Base-by-base conservation (phyloP, 2,113 vertebrate genomes). In the Perca flavescens region DNA sequence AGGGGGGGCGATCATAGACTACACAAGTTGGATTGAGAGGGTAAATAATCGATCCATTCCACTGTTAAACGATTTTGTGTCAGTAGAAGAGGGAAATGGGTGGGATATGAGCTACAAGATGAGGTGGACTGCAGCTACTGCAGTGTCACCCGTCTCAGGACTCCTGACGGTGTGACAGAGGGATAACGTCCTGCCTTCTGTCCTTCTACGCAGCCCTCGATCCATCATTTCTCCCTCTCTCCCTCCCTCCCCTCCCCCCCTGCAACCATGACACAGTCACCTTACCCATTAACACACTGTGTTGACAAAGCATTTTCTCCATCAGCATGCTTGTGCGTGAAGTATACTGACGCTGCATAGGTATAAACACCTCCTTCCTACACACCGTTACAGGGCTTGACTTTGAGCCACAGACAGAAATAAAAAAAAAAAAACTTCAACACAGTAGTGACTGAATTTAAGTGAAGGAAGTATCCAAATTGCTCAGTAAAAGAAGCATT, bases 261-360 rank as follows among this genome's bases (percentile, higher is more conserved):
- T 12, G 50, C 56, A 16, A 17, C 62, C 82, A 78, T 82, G 90
- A 93, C 90, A 90, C 76, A 67, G 66, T 84, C 91, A 92, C 89
- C 89, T 88, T 84, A 88, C 52, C 68, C 34, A 43, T 88, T 82
- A 88, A 86, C 83, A 56, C 54, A 50, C 68, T 21, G 58, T 81
- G 92, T 93, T 88, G 91, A 91, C 88, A 72, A 92, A 90, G 91
- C 92, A 91, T 11, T 89, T 90, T 80, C 84, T 65, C 76, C 61
- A 77, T 85, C 71, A 77, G 81, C 60, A 68, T 61, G 82, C 70
- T 80, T 52, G 57, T 78, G 68, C 78, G 68, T 80, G 82, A 91
- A 91, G 68, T 74, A 75, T 15, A 86, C 87, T 85, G 86, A 88
- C 3, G 16, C 80, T 82, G 84, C 76, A 79, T 21, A 14, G 40